Percentiles rank a stretch among this genome's conserved stretches.
Conservation (phyloP, 2,888 invertebrate genomes). For the Microctonus aethiopoides region DNA sequence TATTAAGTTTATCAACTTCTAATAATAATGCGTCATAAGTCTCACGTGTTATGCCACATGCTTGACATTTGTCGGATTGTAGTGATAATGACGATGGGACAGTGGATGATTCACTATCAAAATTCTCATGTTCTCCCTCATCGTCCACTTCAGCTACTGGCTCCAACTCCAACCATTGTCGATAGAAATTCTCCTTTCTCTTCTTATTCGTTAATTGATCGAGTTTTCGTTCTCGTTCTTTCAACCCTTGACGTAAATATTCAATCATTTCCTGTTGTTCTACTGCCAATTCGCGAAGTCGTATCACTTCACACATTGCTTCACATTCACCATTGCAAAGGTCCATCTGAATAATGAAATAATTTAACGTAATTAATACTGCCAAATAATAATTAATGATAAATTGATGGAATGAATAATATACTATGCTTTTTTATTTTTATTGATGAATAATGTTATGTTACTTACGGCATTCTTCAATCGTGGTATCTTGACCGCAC, state of each 20-base stretch:
- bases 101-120: conserved; percentile 77
- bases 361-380: too few species aligned
- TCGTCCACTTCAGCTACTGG: conserved; percentile 63
- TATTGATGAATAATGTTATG: background rate
- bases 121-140: conserved; percentile 68
- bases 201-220: conserved; percentile 60
- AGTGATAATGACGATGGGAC: conserved; percentile 78
- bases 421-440: too few species aligned
- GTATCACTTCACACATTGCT: conserved; percentile 55
- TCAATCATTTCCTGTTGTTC: conserved; percentile 62
- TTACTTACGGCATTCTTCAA: conserved; percentile 52
- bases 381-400: too few species aligned
- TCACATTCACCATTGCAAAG: conserved; percentile 54
- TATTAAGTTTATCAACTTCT: conserved; percentile 56
- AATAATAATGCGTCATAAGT: conserved; percentile 64
- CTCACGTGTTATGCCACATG: conserved; percentile 53
- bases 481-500: conserved; percentile 55
- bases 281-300: conserved; percentile 57
- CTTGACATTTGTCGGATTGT: conserved; percentile 68
- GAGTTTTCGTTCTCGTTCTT: conserved; percentile 60
- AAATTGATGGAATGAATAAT: too few species aligned
- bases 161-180: conserved; percentile 60
- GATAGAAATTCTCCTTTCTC: conserved; percentile 60
- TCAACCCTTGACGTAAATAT: conserved; percentile 58
- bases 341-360: conserved; percentile 47